A percentile compares a stretch with the other conserved stretches of the same genome.
Conservation (phyloP, 2,797 vertebrate species). For the Coilia nasus region DNA sequence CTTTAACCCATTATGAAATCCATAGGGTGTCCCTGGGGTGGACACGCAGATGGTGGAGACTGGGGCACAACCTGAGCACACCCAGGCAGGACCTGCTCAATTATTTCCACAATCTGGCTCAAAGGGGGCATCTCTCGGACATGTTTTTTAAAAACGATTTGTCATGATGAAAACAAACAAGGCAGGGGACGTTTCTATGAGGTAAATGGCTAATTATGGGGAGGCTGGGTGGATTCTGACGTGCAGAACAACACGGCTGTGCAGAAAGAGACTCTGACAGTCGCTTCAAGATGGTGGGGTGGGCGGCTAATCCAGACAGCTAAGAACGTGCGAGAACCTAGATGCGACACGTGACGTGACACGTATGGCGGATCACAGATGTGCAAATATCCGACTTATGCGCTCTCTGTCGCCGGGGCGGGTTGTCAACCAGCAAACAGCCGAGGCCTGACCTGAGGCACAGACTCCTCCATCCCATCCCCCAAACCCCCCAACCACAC, state of each 20-base stretch:
- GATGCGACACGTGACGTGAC: conserved; percentile 55
- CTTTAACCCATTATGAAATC: conserved; percentile 46
- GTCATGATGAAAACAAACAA: conserved; percentile 61
- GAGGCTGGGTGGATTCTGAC: neutral
- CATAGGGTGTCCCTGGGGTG: conserved; percentile 36
- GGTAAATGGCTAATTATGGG: neutral
- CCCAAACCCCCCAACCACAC: no score
- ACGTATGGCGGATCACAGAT: conserved; percentile 44
- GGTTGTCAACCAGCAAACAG: conserved; percentile 71
- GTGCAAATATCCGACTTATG: conserved; percentile 56
- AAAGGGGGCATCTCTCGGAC: neutral
- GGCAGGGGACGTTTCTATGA: neutral
- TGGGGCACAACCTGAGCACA: conserved; percentile 33
- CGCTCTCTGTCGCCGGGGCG: conserved; percentile 68
- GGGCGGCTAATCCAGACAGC: neutral
- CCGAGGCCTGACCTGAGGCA: conserved; percentile 68
- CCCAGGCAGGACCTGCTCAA: conserved; percentile 34
- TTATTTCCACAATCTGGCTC: neutral
- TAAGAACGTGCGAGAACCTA: conserved; percentile 16
- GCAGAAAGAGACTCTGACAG: neutral
- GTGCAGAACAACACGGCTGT: neutral
- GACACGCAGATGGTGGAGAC: conserved; percentile 47
- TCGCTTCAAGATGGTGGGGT: neutral
- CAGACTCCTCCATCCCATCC: conserved; percentile 70
- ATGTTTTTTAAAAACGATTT: neutral